Evolutionary conservation across 2,113 vertebrate species (phyloP), one percentile per base, ranked within the genome.

Genomic region (Candoia aspera): DNA sequence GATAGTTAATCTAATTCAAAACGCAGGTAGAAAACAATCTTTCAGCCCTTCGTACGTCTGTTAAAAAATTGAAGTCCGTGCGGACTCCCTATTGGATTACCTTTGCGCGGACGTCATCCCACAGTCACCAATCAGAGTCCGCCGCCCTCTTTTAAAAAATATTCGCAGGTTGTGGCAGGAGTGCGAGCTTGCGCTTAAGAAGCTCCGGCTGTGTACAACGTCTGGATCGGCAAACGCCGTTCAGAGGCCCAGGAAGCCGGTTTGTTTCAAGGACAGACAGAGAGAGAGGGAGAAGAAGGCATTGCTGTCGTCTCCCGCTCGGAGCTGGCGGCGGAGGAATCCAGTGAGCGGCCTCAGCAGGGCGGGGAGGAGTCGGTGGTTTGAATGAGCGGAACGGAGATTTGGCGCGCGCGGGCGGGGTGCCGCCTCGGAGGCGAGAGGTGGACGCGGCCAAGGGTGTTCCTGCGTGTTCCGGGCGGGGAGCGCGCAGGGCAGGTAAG

Each of bases 71-170:
- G 92, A 96, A 96, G 0, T 13, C 62, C 57, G 23, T 29, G 46
- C 37, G 23, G 37, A 1, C 68, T 54, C 0, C 37, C 33, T 0
- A 95, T 96, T 96, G 95, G 96, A 0, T 15, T 0, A 0, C 19
- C 84, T 0, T 24, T 3, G 0, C 29, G 0, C 0, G 0, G 46
- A n/a, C 93, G 93, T 94, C 88, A 60, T 11, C 0, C 0, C 0
- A 0, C 1, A 1, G 0, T 23, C 0, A 0, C 98, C 98, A 98
- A 98, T 98, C 90, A 92, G 0, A 19, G 0, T 0, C 33, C 12
- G 83, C 64, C 97, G 98, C 98, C 97, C 95, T 93, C 95, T 97
- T 98, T 99, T 93, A 95, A 98, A 98, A 92, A 73, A 58, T 2
- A 23, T 42, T 46, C 0, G 11, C 15, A 10, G n/a, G 0, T 0